Conservation (phyloP, 2,888 invertebrate species). For the Oligia latruncula region DNA sequence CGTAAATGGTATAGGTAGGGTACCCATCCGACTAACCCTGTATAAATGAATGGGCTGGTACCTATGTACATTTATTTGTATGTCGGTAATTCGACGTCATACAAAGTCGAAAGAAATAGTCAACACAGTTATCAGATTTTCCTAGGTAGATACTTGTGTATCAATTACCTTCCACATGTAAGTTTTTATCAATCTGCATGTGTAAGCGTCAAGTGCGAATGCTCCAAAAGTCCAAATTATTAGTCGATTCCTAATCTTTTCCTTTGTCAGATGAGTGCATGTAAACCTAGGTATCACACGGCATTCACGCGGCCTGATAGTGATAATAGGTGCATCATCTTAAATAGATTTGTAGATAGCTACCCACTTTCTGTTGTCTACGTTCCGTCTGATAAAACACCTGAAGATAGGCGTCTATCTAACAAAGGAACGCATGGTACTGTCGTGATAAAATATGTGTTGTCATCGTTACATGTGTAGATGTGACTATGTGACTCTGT, state of each 20-base stretch:
- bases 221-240: slow-evolving; percentile 13
- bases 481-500: background rate
- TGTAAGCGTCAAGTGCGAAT: slow-evolving; percentile 12
- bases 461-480: slow-evolving; percentile 5
- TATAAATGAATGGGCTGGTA: background rate
- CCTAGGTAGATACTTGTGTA: slow-evolving; percentile 25
- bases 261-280: slow-evolving; percentile 29
- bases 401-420: slow-evolving; percentile 50
- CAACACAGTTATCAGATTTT: slow-evolving; percentile 28
- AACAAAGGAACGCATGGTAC: slow-evolving; percentile 35
- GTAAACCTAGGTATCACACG: slow-evolving; percentile 28
- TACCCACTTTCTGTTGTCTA: slow-evolving; percentile 17
- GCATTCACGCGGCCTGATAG: slow-evolving; percentile 22
- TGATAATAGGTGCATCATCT: slow-evolving; percentile 37
- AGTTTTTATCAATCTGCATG: slow-evolving; percentile 32
- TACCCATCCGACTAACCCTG: background rate
- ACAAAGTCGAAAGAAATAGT: slow-evolving; percentile 22
- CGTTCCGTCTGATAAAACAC: slow-evolving; percentile 44
- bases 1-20: background rate
- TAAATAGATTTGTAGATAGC: slow-evolving; percentile 19
- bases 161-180: slow-evolving; percentile 39
- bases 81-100: background rate
- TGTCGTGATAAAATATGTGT: slow-evolving; percentile 17
- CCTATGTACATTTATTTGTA: background rate
- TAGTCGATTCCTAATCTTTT: slow-evolving; percentile 41